Base-by-base conservation (phyloP, 2,888 invertebrate species). In the Taphrorychus bicolor region DNA sequence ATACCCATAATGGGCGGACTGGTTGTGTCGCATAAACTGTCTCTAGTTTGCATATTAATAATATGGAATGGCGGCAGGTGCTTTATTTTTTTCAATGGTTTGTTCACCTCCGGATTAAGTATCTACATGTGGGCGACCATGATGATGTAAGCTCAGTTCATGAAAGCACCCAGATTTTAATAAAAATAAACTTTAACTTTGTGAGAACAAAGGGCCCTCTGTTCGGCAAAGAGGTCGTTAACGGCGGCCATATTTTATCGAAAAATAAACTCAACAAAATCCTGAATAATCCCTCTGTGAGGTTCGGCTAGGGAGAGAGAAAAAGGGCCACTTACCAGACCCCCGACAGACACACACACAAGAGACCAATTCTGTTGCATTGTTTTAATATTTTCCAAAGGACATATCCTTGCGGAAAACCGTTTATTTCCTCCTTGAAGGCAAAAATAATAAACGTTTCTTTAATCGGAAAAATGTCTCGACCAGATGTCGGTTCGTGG, bases 381-480 rank as follows among this genome's bases (percentile, higher is more conserved):
- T 32, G 32, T 32, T 32, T 1, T 9, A 32, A n/a, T n/a, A 32
- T 9, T 32, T 32, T 32, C 32, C 32, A 32, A n/a, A n/a, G 32
- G 7, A 32, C 11, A 9, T 32, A 9, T 32, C 32, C 11, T 32
- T 22, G 17, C 45, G 32, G 23, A 18, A 54, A 61, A 61, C 18
- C 54, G 42, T 52, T 45, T 24, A 61, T 54, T 41, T 60, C 14
- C 51, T 18, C 49, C 52, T 11, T 32, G 32, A n/a, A n/a, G 32
- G 32, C 32, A 32, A 32, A 60, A 53, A 53, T 53, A 40, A 60
- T 60, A 60, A 41, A 60, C 19, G 60, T 53, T 2, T 21, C 42
- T 51, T 58, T 64, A 64, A 64, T 64, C 57, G 64, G 40, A 51
- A 64, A 64, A 64, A 41, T 45, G 64, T 64, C 58, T 5, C 11